Percentiles rank a stretch among this genome's conserved stretches.
Conservation (phyloP, 1,140 invertebrate species). For the Pristionchus pacificus region DNA sequence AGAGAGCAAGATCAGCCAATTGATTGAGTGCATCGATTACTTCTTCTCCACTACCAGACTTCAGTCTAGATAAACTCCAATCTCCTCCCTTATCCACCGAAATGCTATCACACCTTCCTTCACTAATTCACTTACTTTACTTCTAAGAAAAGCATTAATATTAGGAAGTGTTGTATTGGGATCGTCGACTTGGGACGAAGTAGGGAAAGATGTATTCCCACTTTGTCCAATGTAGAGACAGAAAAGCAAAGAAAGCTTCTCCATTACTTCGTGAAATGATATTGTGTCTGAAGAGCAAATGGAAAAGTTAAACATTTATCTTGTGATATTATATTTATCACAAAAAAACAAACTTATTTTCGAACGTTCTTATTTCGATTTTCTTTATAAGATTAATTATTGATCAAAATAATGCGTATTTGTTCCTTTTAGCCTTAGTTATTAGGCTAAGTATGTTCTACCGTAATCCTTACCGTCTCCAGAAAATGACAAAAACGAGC, state of each 20-base stretch:
- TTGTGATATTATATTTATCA: neutral
- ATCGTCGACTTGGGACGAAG: neutral
- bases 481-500: too few species aligned
- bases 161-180: neutral
- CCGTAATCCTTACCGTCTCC: too few species aligned
- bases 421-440: too few species aligned
- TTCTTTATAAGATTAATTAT: too few species aligned
- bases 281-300: neutral
- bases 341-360: neutral
- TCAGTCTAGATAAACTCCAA: neutral
- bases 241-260: neutral
- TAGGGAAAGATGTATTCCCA: neutral
- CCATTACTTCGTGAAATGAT: too few species aligned
- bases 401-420: too few species aligned
- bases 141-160: neutral
- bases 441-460: too few species aligned
- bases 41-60: neutral
- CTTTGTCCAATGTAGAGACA: neutral
- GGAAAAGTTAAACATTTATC: neutral
- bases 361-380: slow-evolving; percentile 34
- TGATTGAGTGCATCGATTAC: neutral
- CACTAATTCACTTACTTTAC: neutral
- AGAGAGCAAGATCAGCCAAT: neutral
- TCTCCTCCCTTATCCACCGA: neutral
- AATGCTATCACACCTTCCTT: too few species aligned